phyloP scores from a whole-genome alignment of 2,113 vertebrate genomes.

The Rhinichthys klamathensis region DNA sequence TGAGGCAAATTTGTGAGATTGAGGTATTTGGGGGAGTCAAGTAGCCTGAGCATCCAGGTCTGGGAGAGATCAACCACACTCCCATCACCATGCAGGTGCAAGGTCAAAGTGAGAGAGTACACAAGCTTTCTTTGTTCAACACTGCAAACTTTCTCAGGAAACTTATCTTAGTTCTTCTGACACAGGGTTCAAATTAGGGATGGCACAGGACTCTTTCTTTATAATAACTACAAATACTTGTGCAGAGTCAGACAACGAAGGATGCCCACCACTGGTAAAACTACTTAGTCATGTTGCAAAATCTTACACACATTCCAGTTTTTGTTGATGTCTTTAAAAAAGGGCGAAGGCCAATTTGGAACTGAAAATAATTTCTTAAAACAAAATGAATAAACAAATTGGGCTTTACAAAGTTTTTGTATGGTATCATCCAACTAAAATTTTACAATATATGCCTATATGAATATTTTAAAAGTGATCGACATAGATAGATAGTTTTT shows the following conservation, averaged over 20 bases:
- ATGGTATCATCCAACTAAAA: too few species aligned
- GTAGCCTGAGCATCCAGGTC: slow-evolving; percentile 53
- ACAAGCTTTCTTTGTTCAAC: slow-evolving; percentile 58
- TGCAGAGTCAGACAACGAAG: background rate
- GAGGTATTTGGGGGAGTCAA: slow-evolving; percentile 36
- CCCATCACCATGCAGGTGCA: slow-evolving; percentile 66
- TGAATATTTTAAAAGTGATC: background rate
- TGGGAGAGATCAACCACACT: slow-evolving; percentile 54
- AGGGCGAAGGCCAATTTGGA: background rate
- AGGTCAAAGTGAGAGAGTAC: slow-evolving; percentile 58
- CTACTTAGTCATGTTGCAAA: background rate
- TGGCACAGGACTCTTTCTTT: slow-evolving; percentile 31
- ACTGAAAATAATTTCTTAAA: background rate
- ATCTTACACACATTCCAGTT: background rate
- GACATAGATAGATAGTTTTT: background rate
- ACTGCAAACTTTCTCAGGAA: slow-evolving; percentile 47
- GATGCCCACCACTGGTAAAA: background rate
- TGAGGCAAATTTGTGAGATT: slow-evolving; percentile 37
- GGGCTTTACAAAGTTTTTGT: too few species aligned
- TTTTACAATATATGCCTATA: too few species aligned
- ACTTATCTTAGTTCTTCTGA: slow-evolving; percentile 54
- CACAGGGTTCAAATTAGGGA: slow-evolving; percentile 41
- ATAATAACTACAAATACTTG: background rate
- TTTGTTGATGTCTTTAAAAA: background rate
- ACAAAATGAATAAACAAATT: too few species aligned